Conservation (phyloP, 2,113 vertebrate species). For the Hemiprocne comata region DNA sequence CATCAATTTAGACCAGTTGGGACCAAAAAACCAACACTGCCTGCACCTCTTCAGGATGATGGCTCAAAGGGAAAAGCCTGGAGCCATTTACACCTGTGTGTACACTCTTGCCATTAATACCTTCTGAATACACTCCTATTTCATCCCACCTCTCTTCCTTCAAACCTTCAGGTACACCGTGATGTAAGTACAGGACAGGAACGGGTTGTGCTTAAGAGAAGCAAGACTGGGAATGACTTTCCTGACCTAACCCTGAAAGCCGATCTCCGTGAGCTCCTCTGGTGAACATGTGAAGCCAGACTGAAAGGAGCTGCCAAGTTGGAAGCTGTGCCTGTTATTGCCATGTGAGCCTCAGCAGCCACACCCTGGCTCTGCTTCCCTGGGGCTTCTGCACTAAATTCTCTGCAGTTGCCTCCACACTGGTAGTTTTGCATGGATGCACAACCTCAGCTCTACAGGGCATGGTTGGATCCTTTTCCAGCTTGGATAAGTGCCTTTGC, state of each 20-base stretch:
- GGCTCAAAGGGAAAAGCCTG: background rate
- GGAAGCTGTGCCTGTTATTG: conserved; percentile 33
- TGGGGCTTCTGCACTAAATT: background rate
- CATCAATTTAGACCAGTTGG: background rate
- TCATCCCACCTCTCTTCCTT: background rate
- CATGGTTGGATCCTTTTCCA: background rate
- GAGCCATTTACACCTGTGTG: background rate
- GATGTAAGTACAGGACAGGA: background rate
- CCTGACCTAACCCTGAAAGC: background rate
- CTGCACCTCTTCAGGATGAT: background rate
- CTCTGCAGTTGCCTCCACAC: background rate
- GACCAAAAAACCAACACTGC: background rate
- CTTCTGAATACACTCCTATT: background rate
- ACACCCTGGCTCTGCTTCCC: background rate
- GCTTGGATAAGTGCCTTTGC: background rate
- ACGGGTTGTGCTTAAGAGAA: background rate
- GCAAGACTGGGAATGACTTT: background rate
- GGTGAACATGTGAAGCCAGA: background rate
- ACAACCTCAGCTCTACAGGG: background rate
- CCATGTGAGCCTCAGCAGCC: background rate
- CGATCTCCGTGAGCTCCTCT: background rate
- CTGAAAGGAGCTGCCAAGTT: background rate
- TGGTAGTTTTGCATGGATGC: conserved; percentile 9
- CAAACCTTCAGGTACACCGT: background rate
- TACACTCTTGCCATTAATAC: background rate